phyloP scores from a whole-genome alignment of 2,888 invertebrate genomes.

The Linnaemya tessellans region DNA sequence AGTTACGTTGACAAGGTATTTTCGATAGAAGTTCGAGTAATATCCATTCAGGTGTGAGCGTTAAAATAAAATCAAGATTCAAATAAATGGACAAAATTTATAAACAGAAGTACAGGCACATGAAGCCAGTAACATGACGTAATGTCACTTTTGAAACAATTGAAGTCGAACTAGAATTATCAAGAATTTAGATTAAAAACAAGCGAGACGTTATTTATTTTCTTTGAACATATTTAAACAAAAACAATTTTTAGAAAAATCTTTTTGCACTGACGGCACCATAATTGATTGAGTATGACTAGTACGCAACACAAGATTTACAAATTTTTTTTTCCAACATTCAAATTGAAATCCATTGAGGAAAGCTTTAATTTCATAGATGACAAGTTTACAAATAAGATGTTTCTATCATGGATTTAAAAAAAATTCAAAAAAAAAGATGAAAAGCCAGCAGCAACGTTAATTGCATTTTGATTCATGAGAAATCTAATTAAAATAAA shows the following conservation, averaged over 20 bases:
- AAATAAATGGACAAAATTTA: slow-evolving; percentile 40
- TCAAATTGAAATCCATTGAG: slow-evolving; percentile 57
- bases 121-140: slow-evolving; percentile 62
- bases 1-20: slow-evolving; percentile 79
- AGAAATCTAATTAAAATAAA: slow-evolving; percentile 71
- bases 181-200: slow-evolving; percentile 56
- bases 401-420: slow-evolving; percentile 60
- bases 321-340: slow-evolving; percentile 10
- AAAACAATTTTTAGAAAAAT: slow-evolving; percentile 39
- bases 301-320: slow-evolving; percentile 44
- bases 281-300: slow-evolving; percentile 60
- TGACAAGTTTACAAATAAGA: slow-evolving; percentile 66
- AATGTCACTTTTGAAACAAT: slow-evolving; percentile 65
- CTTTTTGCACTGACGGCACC: slow-evolving; percentile 47
- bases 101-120: not conserved
- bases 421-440: not conserved
- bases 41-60: slow-evolving; percentile 76
- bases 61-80: slow-evolving; percentile 73
- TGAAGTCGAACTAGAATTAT: slow-evolving; percentile 50
- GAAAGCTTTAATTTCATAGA: slow-evolving; percentile 70
- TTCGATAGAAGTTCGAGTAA: slow-evolving; percentile 77
- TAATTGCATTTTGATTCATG: slow-evolving; percentile 71
- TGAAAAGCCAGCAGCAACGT: slow-evolving; percentile 26
- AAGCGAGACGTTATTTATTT: not conserved
- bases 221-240: not conserved